A percentile compares a stretch with the other conserved stretches of the same genome.
These are phyloP conservation scores for Pyrrhosoma nymphula DNA, from an alignment of 2,888 invertebrate species.

Conservation along the genomic window DNA sequence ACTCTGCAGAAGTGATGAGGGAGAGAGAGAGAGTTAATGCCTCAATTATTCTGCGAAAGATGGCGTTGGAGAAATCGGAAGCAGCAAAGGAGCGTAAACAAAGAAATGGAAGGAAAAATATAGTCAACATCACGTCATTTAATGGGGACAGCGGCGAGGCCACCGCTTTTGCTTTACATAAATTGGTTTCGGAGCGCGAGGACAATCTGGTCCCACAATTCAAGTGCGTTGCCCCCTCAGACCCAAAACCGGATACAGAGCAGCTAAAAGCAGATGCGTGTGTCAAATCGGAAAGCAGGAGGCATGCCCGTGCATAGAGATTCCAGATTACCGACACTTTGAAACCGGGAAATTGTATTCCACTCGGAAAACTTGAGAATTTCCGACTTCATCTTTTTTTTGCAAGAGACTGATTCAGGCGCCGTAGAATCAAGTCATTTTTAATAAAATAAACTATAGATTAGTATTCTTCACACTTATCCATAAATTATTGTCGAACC, in stretches of 20 bases:
- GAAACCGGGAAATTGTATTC: too few species aligned
- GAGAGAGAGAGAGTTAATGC: not conserved
- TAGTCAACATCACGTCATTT: not conserved
- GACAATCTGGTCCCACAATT: not conserved
- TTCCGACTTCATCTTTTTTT: too few species aligned
- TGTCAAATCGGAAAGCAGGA: too few species aligned
- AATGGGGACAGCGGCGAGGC: not conserved
- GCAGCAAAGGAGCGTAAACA: not conserved
- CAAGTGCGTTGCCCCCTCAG: not conserved
- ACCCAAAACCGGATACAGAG: not conserved
- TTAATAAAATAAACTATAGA: too few species aligned
- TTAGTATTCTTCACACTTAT: too few species aligned
- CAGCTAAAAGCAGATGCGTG: slow-evolving; percentile 1
- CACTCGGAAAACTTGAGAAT: too few species aligned
- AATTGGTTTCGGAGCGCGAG: not conserved
- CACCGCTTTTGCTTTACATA: slow-evolving; percentile 11
- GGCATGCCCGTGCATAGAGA: not conserved
- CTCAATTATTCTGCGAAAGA: not conserved
- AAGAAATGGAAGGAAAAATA: not conserved
- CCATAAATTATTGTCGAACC: too few species aligned
- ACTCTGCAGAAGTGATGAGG: not conserved
- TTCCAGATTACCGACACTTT: too few species aligned
- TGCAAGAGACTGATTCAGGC: too few species aligned
- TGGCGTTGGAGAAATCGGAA: not conserved
- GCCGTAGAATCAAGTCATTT: too few species aligned